Conservation (phyloP, 2,888 invertebrate species). For the Belgica antarctica region DNA sequence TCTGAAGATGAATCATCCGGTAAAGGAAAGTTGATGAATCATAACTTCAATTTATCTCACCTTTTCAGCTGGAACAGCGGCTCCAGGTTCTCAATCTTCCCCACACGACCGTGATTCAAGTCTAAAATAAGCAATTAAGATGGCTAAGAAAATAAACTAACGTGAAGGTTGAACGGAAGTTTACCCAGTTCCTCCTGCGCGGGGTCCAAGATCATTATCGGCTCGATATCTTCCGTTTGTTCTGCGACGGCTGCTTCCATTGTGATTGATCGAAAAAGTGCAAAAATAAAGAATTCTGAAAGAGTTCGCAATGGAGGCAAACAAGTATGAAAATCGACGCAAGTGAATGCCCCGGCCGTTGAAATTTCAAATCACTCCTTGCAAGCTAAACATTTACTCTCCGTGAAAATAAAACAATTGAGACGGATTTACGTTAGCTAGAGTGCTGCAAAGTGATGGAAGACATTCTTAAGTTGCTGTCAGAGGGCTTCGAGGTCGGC, state of each 20-base stretch:
- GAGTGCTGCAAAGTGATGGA: too few species aligned
- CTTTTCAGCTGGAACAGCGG: slow-evolving; percentile 70
- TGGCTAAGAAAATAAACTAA: background rate
- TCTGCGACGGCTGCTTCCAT: background rate
- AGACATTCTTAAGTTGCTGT: background rate
- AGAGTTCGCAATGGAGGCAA: too few species aligned
- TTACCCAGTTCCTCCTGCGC: slow-evolving; percentile 37
- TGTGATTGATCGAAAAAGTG: too few species aligned
- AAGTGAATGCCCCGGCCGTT: too few species aligned
- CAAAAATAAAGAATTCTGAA: too few species aligned
- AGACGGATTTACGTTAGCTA: too few species aligned
- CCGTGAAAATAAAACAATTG: too few species aligned
- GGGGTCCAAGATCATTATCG: slow-evolving; percentile 33
- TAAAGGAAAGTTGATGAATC: background rate
- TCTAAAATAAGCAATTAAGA: slow-evolving; percentile 59
- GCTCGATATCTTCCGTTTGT: slow-evolving; percentile 9
- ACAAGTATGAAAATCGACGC: too few species aligned
- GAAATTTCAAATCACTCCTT: too few species aligned
- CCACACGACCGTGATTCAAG: slow-evolving; percentile 83
- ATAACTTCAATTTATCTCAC: slow-evolving; percentile 48
- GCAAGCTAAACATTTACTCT: too few species aligned
- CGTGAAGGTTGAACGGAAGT: background rate
- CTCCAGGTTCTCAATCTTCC: slow-evolving; percentile 80
- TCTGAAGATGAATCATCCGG: slow-evolving; percentile 49
- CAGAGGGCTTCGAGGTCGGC: background rate